These are phyloP conservation scores for Cyclopterus lumpus DNA, from an alignment of 2,797 vertebrate species.

Conservation along the genomic window DNA sequence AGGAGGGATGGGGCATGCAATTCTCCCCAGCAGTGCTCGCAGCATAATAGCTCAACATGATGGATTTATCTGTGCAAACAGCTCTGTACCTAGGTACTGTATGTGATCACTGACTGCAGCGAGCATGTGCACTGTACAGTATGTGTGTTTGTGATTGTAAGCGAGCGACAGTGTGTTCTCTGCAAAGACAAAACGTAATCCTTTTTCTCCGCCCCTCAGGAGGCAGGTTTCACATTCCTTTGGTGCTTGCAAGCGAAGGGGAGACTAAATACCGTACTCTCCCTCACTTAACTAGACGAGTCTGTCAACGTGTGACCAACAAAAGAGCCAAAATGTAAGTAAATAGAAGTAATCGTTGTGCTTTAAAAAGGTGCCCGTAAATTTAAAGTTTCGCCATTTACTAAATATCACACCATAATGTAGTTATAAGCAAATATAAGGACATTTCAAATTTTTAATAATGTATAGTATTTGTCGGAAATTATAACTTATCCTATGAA, in stretches of 20 bases:
- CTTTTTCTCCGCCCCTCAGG: constrained; percentile 39
- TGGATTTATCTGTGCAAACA: constrained; percentile 70
- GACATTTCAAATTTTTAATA: background rate
- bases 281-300: constrained; percentile 49
- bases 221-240: constrained; percentile 51
- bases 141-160: constrained; percentile 38
- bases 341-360: constrained; percentile 23
- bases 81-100: constrained; percentile 56
- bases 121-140: constrained; percentile 28
- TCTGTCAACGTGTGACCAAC: constrained; percentile 23
- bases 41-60: constrained; percentile 81
- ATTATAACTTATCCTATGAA: background rate
- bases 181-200: constrained; percentile 53
- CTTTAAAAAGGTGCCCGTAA: constrained; percentile 1
- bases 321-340: constrained; percentile 7
- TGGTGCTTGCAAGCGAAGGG: constrained; percentile 42
- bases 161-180: constrained; percentile 49
- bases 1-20: constrained; percentile 71
- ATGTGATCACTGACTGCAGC: constrained; percentile 50
- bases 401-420: background rate
- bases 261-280: constrained; percentile 40
- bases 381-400: background rate
- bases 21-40: constrained; percentile 63
- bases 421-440: background rate
- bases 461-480: background rate